These are phyloP conservation scores for Phocoena phocoena DNA, from an alignment of 2,113 vertebrate genomes.

Conservation along the genomic window DNA sequence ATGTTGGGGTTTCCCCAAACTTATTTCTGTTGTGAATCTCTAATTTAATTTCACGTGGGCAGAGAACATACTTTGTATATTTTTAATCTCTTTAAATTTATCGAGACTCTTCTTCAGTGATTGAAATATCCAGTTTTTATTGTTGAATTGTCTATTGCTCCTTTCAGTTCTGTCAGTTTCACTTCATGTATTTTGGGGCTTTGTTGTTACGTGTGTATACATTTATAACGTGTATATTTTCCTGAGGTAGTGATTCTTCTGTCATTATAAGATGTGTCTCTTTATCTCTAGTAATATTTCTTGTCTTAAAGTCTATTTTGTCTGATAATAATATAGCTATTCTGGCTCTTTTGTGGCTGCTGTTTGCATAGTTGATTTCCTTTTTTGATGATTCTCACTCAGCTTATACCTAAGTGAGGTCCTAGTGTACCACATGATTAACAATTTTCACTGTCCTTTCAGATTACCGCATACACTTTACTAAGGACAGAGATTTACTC, in stretches of 20 bases:
- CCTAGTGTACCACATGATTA: background rate
- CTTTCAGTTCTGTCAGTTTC: background rate
- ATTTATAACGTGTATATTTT: background rate
- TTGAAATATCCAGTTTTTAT: background rate
- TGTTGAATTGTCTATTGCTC: background rate
- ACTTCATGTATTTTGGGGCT: background rate
- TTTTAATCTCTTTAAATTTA: background rate
- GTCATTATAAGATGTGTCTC: background rate
- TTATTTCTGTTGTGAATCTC: background rate
- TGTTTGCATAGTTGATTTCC: background rate
- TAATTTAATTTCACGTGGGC: background rate
- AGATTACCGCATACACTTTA: background rate
- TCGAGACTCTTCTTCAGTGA: background rate
- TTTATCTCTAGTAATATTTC: background rate
- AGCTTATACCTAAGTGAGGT: background rate
- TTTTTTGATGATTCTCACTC: background rate
- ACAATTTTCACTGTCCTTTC: background rate
- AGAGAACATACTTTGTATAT: background rate
- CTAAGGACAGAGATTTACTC: background rate
- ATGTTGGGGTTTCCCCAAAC: background rate
- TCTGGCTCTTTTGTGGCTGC: background rate
- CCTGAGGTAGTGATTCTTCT: background rate
- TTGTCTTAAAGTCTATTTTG: background rate
- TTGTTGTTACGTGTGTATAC: background rate
- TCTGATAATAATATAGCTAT: background rate